Conservation (phyloP, 2,113 vertebrate species). For the Dipodomys merriami region DNA sequence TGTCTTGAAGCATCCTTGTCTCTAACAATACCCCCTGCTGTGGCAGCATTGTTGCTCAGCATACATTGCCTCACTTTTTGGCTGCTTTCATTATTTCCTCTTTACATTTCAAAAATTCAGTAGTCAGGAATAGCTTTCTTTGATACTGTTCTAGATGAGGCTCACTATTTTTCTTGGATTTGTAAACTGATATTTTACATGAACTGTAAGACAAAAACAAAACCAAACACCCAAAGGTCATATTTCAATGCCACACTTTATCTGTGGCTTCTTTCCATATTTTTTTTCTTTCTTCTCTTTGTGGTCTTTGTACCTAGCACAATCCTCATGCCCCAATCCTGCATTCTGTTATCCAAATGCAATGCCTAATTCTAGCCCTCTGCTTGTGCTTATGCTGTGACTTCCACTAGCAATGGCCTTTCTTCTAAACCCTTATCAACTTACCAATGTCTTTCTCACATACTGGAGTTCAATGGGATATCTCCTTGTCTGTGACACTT, state of each 20-base stretch:
- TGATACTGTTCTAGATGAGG: not conserved
- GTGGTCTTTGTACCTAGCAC: too few species aligned
- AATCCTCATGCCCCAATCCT: not conserved
- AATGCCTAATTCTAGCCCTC: not conserved
- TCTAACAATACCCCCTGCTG: accelerated
- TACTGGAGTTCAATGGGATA: not conserved
- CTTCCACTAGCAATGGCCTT: not conserved
- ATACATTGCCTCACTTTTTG: not conserved
- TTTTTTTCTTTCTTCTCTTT: not conserved
- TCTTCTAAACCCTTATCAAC: not conserved
- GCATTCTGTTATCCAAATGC: not conserved
- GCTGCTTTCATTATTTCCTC: not conserved
- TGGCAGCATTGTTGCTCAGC: too few species aligned
- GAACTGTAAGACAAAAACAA: not conserved
- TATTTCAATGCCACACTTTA: too few species aligned
- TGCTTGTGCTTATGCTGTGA: not conserved
- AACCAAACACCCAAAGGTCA: not conserved
- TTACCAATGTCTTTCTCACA: not conserved
- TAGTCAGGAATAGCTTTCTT: not conserved
- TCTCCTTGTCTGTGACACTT: not conserved
- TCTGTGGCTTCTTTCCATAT: not conserved
- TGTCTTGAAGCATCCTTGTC: accelerated
- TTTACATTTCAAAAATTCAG: not conserved
- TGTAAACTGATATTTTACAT: not conserved
- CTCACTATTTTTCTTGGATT: not conserved